Evolutionary conservation across 30 jellyfish, hydroid and myxozoan species (phyloP), one percentile per base, ranked within the genome.

Genomic region (Pelagia noctiluca): DNA sequence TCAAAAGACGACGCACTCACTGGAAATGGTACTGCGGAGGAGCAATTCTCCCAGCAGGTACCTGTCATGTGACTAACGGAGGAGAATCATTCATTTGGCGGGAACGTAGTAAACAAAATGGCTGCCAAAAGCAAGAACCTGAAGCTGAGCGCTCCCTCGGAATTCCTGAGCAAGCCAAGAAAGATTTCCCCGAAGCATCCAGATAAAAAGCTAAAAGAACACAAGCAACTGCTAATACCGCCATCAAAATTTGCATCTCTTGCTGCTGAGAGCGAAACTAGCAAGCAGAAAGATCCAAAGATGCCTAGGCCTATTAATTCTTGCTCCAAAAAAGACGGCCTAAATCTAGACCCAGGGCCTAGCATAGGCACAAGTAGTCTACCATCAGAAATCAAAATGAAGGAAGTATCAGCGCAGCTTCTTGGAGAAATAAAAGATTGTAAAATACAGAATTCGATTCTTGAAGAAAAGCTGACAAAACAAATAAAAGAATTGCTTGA

Each of bases 391-490:
- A 32, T 30, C 38, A 54, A 36, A 21, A 46, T 23, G 31, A 31
- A 35, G 38, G 21, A 18, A 72, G 49, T 29, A 7, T 52, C 68
- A 52, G 68, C 53, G 7, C 12, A 46, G 8, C 75, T 79, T 30
- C 23, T 79, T 22, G 26, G 19, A 1, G 92, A 82, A 54, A 82
- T 82, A 13, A 63, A 82, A 69, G 50, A 82, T 37, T 82, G 92
- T 50, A 82, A 82, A 38, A 71, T 68, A 28, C 86, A 82, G 19
- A 82, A 70, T 47, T 30, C 47, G 23, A 23, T 49, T 34, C 2
- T 82, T 34, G 85, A 82, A 13, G 71, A 68, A 52, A 65, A 42
- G 7, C 46, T 82, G 42, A 53, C 69, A 32, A 28, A 49, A 24
- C 92, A 82, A 73, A 35, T 52, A 30, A 52, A 52, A 30, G 68